A percentile compares a stretch with the other conserved stretches of the same genome.
Evolutionary conservation across 1,140 invertebrate genomes (phyloP).

Genomic region (Lethocerus indicus): DNA sequence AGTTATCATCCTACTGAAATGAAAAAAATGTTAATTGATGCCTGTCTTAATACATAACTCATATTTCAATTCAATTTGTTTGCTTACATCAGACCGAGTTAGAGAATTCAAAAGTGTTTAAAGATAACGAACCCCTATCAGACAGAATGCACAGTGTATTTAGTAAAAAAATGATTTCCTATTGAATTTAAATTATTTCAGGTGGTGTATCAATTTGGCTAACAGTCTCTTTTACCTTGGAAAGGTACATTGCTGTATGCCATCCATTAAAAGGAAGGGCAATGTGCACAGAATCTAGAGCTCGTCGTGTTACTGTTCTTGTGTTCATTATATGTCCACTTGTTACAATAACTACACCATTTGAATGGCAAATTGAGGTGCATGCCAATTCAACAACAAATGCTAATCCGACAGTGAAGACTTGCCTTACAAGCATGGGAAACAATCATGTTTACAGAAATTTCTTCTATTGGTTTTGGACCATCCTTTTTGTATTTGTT

Average conservation of each 20-base stretch:
- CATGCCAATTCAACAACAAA: not conserved
- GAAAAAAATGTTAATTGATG: no score
- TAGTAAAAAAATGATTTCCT: no score
- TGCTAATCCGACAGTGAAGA: conserved; percentile 3
- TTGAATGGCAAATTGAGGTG: conserved; percentile 32
- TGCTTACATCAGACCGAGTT: no score
- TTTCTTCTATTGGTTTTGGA: conserved; percentile 48
- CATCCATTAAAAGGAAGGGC: conserved; percentile 56
- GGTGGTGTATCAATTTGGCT: conserved; percentile 59
- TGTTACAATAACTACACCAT: conserved; percentile 40
- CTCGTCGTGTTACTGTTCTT: conserved; percentile 37
- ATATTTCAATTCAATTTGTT: no score
- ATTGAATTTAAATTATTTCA: no score
- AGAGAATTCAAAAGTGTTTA: no score
- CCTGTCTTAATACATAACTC: no score
- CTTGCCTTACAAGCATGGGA: conserved; percentile 23
- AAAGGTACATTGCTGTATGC: conserved; percentile 59
- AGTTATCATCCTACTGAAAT: no score
- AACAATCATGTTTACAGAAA: conserved; percentile 34
- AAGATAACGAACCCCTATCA: no score
- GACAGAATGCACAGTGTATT: no score
- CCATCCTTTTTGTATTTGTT: conserved; percentile 43
- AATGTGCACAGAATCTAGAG: conserved; percentile 42
- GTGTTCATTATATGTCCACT: conserved; percentile 46
- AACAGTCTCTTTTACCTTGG: conserved; percentile 59